Conservation (phyloP, 2,888 invertebrate species). For the Lasius platythorax region DNA sequence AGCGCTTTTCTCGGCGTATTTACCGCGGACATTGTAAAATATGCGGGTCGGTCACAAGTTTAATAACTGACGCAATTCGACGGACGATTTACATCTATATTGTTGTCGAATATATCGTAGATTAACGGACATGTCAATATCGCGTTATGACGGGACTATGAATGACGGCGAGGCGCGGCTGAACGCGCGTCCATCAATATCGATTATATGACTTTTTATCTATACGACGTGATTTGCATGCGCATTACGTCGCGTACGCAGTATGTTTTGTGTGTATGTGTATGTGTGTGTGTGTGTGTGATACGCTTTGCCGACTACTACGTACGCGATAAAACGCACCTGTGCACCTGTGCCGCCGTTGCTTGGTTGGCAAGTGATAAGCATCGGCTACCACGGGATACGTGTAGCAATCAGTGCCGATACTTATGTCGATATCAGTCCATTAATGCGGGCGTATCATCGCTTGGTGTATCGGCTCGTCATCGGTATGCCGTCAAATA, state of each 20-base stretch:
- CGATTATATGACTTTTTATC: conserved; percentile 48
- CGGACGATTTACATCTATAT: conserved; percentile 12
- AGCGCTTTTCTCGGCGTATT: background rate
- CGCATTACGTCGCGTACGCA: conserved; percentile 26
- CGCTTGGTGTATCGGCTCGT: conserved; percentile 19
- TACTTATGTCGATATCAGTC: conserved; percentile 46
- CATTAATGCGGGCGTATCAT: conserved; percentile 44
- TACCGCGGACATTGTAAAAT: background rate
- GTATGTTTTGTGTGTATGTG: background rate
- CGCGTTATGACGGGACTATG: conserved; percentile 6
- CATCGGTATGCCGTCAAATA: conserved; percentile 13
- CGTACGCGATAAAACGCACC: conserved; percentile 19
- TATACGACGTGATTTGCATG: conserved; percentile 44
- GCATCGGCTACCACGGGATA: conserved; percentile 31
- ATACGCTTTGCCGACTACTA: conserved; percentile 16
- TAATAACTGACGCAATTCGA: conserved; percentile 13
- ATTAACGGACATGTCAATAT: conserved; percentile 21
- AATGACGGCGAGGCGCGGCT: conserved; percentile 9
- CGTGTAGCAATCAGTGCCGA: conserved; percentile 49
- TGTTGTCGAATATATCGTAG: conserved; percentile 32
- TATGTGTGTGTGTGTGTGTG: background rate
- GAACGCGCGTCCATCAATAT: conserved; percentile 38
- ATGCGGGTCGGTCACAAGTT: background rate
- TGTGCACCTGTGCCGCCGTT: conserved; percentile 11
- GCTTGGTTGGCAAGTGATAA: conserved; percentile 28